Evolutionary conservation across 1,140 invertebrate genomes (phyloP).

Genomic region (Bombus terrestris): DNA sequence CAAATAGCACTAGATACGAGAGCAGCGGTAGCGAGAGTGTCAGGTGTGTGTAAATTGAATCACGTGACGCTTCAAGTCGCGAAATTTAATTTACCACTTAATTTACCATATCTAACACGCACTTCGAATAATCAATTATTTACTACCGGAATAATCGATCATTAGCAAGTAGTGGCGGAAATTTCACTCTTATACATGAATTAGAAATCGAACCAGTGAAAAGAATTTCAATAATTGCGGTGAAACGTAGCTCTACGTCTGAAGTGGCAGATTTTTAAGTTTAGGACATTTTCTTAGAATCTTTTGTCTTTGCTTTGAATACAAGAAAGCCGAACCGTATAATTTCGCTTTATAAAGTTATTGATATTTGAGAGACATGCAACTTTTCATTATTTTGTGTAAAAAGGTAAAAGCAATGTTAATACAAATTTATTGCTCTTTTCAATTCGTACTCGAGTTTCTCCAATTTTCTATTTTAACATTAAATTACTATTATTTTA

Average conservation of each 20-base stretch:
- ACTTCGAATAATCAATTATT: background rate
- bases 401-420: too few relatives aligned
- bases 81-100: background rate
- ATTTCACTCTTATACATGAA: background rate
- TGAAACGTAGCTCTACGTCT: background rate
- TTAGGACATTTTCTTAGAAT: background rate
- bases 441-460: too few relatives aligned
- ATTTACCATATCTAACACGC: background rate
- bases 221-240: too few relatives aligned
- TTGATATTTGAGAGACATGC: too few relatives aligned
- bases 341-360: too few relatives aligned
- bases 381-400: too few relatives aligned
- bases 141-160: background rate
- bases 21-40: conserved; percentile 81
- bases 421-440: too few relatives aligned
- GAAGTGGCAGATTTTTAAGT: background rate
- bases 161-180: background rate
- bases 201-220: background rate
- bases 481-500: too few relatives aligned
- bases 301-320: background rate
- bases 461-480: too few relatives aligned
- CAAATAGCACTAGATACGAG: conserved; percentile 80
- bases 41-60: conserved; percentile 65
- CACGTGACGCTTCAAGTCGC: background rate
- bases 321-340: too few relatives aligned